Conservation (phyloP, 1,140 invertebrate species). For the Drosophila rufa region DNA sequence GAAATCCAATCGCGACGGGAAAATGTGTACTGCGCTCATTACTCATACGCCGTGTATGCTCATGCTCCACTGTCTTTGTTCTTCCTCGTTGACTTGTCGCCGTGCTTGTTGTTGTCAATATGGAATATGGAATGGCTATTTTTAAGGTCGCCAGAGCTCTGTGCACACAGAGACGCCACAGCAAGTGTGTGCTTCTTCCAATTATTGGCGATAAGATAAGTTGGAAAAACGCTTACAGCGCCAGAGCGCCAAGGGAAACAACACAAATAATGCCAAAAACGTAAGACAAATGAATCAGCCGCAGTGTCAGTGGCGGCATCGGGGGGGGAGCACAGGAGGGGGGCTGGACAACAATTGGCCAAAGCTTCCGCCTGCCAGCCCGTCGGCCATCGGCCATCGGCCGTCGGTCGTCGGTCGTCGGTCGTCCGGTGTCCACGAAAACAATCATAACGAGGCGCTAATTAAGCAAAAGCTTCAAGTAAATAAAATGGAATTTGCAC, state of each 20-base stretch:
- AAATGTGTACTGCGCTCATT: constrained; percentile 37
- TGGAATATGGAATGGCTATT: constrained; percentile 58
- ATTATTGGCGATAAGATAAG: constrained; percentile 78
- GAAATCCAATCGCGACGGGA: background rate
- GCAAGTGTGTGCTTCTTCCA: constrained; percentile 40
- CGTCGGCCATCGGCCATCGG: background rate
- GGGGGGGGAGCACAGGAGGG: background rate
- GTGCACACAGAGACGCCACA: constrained; percentile 10
- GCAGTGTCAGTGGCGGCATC: background rate
- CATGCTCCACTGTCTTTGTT: constrained; percentile 23
- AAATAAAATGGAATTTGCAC: constrained; percentile 78
- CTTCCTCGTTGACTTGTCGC: constrained; percentile 17
- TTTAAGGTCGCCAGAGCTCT: constrained; percentile 65
- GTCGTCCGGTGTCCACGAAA: constrained; percentile 25
- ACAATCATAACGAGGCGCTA: constrained; percentile 67
- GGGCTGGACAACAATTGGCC: constrained; percentile 34
- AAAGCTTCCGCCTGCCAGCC: constrained; percentile 61
- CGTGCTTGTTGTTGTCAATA: constrained; percentile 29
- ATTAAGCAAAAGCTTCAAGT: constrained; percentile 71
- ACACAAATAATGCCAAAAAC: constrained; percentile 12
- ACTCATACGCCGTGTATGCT: constrained; percentile 54
- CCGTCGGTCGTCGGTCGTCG: constrained; percentile 1
- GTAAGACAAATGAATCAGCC: constrained; percentile 31
- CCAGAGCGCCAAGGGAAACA: constrained; percentile 6
- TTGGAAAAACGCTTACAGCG: constrained; percentile 51